A percentile compares a stretch with the other conserved stretches of the same genome.
Conservation (phyloP, 2,113 vertebrate species). For the Lagenorhynchus albirostris region DNA sequence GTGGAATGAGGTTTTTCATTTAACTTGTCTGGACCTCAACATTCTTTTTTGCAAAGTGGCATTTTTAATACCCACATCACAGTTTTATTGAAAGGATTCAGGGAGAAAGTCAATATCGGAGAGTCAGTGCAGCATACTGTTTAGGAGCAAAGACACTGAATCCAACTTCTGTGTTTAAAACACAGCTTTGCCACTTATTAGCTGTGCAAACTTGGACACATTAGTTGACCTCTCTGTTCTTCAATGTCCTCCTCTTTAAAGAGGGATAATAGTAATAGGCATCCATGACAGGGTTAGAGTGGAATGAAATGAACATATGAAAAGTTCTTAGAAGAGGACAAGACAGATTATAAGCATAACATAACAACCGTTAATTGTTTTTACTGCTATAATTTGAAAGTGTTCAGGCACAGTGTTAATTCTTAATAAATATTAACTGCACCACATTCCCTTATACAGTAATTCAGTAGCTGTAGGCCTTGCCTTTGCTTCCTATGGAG, state of each 20-base stretch:
- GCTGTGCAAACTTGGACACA: background rate
- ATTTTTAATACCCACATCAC: background rate
- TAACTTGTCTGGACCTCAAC: background rate
- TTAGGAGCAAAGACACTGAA: background rate
- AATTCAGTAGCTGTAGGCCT: background rate
- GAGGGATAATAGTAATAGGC: rapidly evolving
- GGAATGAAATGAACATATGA: background rate
- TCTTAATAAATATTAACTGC: background rate
- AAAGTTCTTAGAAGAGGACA: background rate
- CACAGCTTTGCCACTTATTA: background rate
- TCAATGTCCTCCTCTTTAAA: background rate
- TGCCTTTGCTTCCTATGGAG: background rate
- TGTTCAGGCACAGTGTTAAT: background rate
- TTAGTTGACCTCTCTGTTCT: background rate
- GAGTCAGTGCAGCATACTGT: background rate
- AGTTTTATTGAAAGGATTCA: background rate
- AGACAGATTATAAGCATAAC: background rate
- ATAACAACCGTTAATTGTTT: background rate
- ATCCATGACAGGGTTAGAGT: background rate
- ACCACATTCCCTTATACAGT: background rate
- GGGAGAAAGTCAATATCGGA: background rate
- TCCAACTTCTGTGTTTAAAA: background rate
- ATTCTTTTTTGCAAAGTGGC: background rate
- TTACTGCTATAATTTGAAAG: background rate
- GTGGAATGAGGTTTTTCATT: background rate